phyloP scores from a whole-genome alignment of 2,888 invertebrate genomes.

The Galerucella calmariensis region DNA sequence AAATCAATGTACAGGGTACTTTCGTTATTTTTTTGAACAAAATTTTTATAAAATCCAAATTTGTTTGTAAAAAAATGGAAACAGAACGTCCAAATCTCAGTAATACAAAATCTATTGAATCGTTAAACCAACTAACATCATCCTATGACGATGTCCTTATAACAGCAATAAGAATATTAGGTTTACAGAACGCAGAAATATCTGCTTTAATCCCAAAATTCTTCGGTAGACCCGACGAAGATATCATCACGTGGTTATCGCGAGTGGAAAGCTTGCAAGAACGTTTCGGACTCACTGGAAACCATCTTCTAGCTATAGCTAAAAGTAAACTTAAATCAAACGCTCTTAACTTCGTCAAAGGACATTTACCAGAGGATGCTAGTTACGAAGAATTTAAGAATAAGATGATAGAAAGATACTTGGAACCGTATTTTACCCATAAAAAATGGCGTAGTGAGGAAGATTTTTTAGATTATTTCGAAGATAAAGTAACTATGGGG shows the following conservation, averaged over 20 bases:
- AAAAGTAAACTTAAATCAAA: conserved; percentile 13
- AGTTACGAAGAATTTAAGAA: conserved; percentile 13
- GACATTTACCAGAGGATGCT: neutral
- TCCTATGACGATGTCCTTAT: conserved; percentile 2
- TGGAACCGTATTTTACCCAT: conserved; percentile 8
- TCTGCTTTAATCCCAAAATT: conserved; percentile 23
- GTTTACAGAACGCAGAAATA: conserved; percentile 24
- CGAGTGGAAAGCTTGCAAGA: conserved; percentile 16
- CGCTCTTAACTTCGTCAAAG: conserved; percentile 10
- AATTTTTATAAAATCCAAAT: no score
- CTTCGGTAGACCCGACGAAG: conserved; percentile 22
- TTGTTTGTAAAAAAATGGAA: no score
- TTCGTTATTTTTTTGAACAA: no score
- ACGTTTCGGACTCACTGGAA: conserved; percentile 8
- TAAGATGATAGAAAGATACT: conserved; percentile 18
- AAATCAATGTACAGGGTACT: no score
- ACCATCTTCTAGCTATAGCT: conserved; percentile 2
- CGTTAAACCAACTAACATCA: no score
- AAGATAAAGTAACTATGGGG: conserved; percentile 23
- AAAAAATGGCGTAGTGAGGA: conserved; percentile 12
- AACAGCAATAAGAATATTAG: conserved; percentile 3
- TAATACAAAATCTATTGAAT: no score
- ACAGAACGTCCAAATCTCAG: no score
- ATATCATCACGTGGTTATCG: conserved; percentile 14
- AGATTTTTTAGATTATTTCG: conserved; percentile 24